Evolutionary conservation across 2,888 invertebrate genomes (phyloP), one percentile per base, ranked within the genome.

Genomic region (Plutella xylostella): DNA sequence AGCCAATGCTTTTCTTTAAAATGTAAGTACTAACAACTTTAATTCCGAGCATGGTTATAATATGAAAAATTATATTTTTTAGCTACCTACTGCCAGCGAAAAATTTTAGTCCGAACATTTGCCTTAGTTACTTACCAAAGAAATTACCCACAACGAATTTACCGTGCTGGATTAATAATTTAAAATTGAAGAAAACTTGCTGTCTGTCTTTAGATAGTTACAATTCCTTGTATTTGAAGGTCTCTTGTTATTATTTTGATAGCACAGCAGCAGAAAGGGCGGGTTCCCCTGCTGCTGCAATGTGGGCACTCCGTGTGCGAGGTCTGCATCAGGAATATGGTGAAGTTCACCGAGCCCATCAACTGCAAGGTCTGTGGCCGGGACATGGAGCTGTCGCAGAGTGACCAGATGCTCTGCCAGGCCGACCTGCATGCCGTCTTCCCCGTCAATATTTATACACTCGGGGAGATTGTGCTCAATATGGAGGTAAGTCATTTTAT

Each of bases 221-320:
- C 33, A 2, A 12, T n/a, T n/a, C n/a, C 12, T 6, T 31, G 4
- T 31, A n/a, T 33, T n/a, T 7, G 9, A 34, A 9, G 11, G 4
- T 1, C 7, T 2, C 9, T 34, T 15, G 7, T 11, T 17, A 15
- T 4, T 34, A 34, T 17, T 1, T 4, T 17, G 15, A 34, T 11
- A 18, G 17, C 15, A 5, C 54, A 61, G 1, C 54, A 61, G 21
- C 31, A 53, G 25, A 66, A 67, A 54, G 54, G 54, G 4, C 78
- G 76, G 47, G 53, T 79, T 30, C 92, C 92, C 0, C 68, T 91
- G 19, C 68, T 90, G 31, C 63, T 92, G 47, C 57, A 78, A 48
- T 92, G 92, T 59, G 88, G 88, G 1, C 92, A 92, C 63, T 79
- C 87, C 2, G 77, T 88, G 55, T 92, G 92, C 55, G 88, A 89